Base-by-base conservation (phyloP, 2,888 invertebrate genomes). In the Agrotis segetum region DNA sequence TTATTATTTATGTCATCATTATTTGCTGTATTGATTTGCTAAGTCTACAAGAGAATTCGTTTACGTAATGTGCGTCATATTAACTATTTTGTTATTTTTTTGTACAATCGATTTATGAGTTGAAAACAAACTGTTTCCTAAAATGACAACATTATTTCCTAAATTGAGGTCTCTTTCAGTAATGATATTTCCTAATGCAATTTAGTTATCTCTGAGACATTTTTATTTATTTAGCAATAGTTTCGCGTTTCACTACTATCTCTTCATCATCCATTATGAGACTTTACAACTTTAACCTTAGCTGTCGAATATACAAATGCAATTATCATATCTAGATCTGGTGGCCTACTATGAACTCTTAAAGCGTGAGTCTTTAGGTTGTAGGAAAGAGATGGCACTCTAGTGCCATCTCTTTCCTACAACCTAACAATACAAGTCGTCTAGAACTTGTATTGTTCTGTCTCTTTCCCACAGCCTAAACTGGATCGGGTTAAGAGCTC, bases 21-120 rank as follows among this genome's bases (percentile, higher is more conserved):
- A 49, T 60, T 69, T 76, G n/a, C 44, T 70, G 61, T 64, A 77
- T 77, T 67, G 24, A 69, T 69, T 75, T 44, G 47, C 34, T 55
- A 34, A 6, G 52, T 44, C 21, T 49, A 55, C 5, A 2, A 13
- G 9, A 7, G 16, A 9, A 19, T 34, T 13, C 0, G 19, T 17
- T 75, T 50, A 24, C 24, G 24, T 34, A 34, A 46, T 34, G 1
- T 21, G 14, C 24, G 24, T 16, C 1, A 17, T 21, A 46, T 59
- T 50, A 50, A 0, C 4, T 19, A 19, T 34, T 56, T 6, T 4
- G 13, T 56, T n/a, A 56, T 34, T 16, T 67, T n/a, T 17, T 2
- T 3, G 16, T 24, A 9, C 7, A 66, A 16, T 1, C 21, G 11
- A 16, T 24, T 4, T 40, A 19, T 11, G 2, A 21, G 14, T 16